phyloP scores from a whole-genome alignment of 2,888 invertebrate genomes.

The Limnephilus lunatus region DNA sequence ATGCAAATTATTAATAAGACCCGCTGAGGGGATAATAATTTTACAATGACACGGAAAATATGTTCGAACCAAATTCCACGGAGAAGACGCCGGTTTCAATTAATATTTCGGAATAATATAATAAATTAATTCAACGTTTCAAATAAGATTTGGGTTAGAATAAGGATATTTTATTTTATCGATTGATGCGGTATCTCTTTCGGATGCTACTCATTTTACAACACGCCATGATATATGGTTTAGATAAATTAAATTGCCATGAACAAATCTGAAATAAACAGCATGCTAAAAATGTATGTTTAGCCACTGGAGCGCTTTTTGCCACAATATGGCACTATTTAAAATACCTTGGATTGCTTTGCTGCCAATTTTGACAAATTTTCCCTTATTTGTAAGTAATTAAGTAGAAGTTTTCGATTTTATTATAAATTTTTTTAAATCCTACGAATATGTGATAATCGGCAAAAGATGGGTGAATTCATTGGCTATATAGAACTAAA shows the following conservation, averaged over 20 bases:
- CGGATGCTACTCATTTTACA: not conserved
- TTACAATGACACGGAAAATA: conserved; percentile 65
- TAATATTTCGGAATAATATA: not conserved
- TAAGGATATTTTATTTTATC: not conserved
- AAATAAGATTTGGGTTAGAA: not conserved
- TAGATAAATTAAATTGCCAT: not conserved
- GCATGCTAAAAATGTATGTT: too few species aligned
- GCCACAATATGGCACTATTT: too few species aligned
- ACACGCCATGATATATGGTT: not conserved
- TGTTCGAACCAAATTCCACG: conserved; percentile 6
- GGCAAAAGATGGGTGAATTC: too few species aligned
- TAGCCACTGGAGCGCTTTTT: too few species aligned
- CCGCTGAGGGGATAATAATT: conserved; percentile 65
- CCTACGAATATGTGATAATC: too few species aligned
- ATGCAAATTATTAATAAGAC: conserved; percentile 63
- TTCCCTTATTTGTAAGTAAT: too few species aligned
- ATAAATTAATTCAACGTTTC: not conserved
- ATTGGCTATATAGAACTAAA: too few species aligned
- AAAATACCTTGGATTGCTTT: too few species aligned
- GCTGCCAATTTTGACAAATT: too few species aligned
- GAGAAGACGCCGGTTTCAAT: not conserved
- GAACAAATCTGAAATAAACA: too few species aligned
- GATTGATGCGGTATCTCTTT: not conserved
- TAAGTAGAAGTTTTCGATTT: too few species aligned
- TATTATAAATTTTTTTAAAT: too few species aligned